These are phyloP conservation scores for Chascanopsetta lugubris DNA, from an alignment of 2,113 vertebrate species.

Conservation along the genomic window DNA sequence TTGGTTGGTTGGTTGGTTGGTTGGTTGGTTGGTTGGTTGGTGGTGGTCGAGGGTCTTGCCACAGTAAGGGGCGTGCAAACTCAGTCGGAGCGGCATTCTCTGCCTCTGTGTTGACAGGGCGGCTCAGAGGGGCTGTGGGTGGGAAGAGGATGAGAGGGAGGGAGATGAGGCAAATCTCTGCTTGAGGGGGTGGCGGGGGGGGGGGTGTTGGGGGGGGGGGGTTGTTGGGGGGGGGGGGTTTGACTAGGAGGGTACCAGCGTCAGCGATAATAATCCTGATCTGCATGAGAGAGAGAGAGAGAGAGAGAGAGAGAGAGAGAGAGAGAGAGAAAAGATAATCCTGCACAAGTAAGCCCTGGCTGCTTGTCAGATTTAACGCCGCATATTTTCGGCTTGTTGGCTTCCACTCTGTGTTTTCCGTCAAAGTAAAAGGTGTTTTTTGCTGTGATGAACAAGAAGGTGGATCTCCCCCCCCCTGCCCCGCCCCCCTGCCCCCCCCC, in stretches of 20 bases:
- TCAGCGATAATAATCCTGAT: constrained; percentile 42
- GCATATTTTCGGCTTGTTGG: neutral
- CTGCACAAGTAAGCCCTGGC: constrained; percentile 19
- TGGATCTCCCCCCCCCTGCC: neutral
- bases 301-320: no score
- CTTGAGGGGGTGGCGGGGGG: no score
- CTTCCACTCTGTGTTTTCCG: neutral
- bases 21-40: no score
- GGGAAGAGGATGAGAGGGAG: constrained; percentile 54
- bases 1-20: no score
- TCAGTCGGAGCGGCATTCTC: constrained; percentile 40
- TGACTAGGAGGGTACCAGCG: constrained; percentile 37
- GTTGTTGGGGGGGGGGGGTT: no score
- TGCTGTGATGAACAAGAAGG: neutral
- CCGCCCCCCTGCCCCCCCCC: neutral
- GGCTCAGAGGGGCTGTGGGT: constrained; percentile 24
- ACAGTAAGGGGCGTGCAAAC: constrained; percentile 9
- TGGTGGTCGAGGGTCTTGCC: no score
- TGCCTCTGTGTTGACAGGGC: constrained; percentile 48
- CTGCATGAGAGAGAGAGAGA: no score
- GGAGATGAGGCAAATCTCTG: constrained; percentile 60
- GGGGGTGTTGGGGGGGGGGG: no score
- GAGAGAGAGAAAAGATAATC: constrained; percentile 47
- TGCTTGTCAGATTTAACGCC: constrained; percentile 30
- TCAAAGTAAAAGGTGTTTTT: neutral